Conservation (phyloP, 1,140 invertebrate genomes). For the Caenorhabditis briggsae region DNA sequence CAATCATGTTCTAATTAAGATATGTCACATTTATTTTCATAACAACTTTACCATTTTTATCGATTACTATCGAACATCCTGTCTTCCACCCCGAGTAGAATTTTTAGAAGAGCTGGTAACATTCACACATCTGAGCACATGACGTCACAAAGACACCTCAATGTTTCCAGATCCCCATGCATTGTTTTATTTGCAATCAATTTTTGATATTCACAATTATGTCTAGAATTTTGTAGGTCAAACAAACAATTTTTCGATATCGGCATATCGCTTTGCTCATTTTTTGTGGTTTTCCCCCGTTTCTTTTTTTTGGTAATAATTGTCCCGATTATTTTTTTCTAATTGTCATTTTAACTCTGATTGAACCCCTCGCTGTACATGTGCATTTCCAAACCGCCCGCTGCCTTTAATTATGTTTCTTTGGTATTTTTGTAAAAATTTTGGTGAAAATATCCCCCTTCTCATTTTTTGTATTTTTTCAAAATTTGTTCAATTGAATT, state of each 20-base stretch:
- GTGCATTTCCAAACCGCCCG: background rate
- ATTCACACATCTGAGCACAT: background rate
- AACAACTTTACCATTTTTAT: conserved; percentile 45
- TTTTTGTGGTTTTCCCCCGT: too few relatives aligned
- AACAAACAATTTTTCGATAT: background rate
- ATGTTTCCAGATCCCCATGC: background rate
- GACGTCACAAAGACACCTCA: background rate
- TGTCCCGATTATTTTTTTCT: background rate
- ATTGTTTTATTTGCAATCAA: conserved; percentile 21
- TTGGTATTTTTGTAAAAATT: background rate
- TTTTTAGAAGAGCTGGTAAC: conserved; percentile 32
- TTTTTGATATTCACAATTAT: background rate
- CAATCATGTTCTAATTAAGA: conserved; percentile 21
- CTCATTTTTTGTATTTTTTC: too few relatives aligned
- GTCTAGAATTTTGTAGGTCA: background rate
- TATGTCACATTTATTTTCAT: background rate
- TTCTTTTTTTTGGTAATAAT: background rate
- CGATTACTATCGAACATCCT: background rate
- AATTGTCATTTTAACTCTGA: background rate
- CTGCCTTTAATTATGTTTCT: conserved; percentile 1
- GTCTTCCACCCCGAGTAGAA: conserved; percentile 1
- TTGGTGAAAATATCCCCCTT: too few relatives aligned
- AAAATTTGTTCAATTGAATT: background rate
- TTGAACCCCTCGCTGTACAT: background rate
- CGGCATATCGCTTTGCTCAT: conserved; percentile 45